These are phyloP conservation scores for Ascidia mentula DNA, from an alignment of 23 tunicate species.

Conservation along the genomic window DNA sequence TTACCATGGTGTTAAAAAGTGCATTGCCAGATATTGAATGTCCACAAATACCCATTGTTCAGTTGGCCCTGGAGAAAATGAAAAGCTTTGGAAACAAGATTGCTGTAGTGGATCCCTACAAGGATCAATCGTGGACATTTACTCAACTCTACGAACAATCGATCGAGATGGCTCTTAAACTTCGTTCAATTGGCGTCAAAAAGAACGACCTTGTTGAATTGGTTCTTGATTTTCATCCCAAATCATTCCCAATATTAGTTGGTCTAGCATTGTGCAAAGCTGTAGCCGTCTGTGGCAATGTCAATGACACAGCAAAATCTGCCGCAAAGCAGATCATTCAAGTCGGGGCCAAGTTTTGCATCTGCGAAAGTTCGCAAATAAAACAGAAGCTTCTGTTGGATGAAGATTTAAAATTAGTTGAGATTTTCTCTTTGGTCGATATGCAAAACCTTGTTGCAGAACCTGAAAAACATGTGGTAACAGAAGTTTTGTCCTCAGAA, in stretches of 20 bases:
- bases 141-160: not conserved
- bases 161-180: not conserved
- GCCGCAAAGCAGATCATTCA: not conserved
- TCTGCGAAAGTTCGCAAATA: not conserved
- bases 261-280: not conserved
- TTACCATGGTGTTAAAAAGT: not conserved
- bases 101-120: not conserved
- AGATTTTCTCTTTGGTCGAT: not conserved
- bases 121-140: not conserved
- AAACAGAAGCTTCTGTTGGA: not conserved
- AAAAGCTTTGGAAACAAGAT: not conserved
- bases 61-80: not conserved
- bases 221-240: not conserved
- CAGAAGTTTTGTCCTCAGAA: not conserved
- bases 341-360: not conserved
- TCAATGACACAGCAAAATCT: not conserved
- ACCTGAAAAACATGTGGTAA: not conserved
- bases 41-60: not conserved
- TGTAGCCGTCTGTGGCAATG: not conserved
- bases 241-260: not conserved
- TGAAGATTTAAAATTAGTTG: not conserved
- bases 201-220: not conserved
- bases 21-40: not conserved
- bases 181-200: not conserved
- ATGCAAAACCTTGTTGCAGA: not conserved